phyloP scores from a whole-genome alignment of 2,113 vertebrate genomes.

The Grus americana region DNA sequence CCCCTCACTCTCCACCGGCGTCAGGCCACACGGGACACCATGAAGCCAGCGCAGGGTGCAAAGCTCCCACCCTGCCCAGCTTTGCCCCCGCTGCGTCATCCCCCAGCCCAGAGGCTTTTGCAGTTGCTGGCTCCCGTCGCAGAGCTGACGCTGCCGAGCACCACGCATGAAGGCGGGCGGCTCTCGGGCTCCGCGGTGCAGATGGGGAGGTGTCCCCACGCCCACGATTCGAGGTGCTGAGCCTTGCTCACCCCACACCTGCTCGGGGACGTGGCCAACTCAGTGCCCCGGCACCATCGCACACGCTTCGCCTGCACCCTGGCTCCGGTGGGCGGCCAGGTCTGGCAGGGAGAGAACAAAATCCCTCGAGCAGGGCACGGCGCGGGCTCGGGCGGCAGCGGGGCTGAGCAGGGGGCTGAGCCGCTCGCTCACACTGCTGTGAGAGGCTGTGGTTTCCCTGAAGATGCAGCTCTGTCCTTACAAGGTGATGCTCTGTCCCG shows the following conservation, averaged over 20 bases:
- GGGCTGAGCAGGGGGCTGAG: not conserved
- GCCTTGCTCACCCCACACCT: not conserved
- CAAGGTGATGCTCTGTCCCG: not conserved
- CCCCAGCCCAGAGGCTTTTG: not conserved
- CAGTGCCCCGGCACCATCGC: not conserved
- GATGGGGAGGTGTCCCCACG: accelerated
- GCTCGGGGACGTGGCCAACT: accelerated
- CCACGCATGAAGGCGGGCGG: accelerated
- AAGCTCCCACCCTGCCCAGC: not conserved
- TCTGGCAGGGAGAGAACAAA: not conserved
- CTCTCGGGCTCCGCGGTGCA: accelerated
- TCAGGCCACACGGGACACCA: not conserved
- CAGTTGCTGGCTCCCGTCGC: accelerated
- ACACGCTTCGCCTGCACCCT: too few relatives aligned
- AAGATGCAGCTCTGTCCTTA: not conserved
- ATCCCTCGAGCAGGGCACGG: not conserved
- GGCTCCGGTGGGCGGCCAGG: not conserved
- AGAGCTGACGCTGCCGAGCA: not conserved
- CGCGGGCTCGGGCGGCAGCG: accelerated
- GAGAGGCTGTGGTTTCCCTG: not conserved
- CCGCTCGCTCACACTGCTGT: accelerated
- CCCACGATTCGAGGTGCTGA: accelerated
- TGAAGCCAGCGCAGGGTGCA: not conserved
- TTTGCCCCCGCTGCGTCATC: accelerated
- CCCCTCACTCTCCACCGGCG: accelerated